phyloP scores from a whole-genome alignment of 2,888 invertebrate species.

The Pycnomerus fuliginosus region DNA sequence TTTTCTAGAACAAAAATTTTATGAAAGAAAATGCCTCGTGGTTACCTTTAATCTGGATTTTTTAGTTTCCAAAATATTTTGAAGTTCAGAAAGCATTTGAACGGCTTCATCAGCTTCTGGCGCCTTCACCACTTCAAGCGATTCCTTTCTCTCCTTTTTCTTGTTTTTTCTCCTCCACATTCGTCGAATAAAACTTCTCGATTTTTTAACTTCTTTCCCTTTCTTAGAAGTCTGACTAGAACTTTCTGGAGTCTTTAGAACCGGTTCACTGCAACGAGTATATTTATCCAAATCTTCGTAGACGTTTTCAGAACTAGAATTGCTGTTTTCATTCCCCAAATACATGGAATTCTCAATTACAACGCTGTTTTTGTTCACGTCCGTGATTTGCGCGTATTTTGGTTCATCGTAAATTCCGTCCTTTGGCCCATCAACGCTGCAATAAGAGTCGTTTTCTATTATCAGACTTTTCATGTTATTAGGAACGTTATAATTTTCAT shows the following conservation, averaged over 20 bases:
- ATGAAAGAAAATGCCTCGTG: no score
- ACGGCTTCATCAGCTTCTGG: constrained; percentile 26
- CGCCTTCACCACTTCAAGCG: no score
- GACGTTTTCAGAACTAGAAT: constrained; percentile 17
- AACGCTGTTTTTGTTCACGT: constrained; percentile 31
- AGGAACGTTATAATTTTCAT: constrained; percentile 25
- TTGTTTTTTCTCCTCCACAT: constrained; percentile 38
- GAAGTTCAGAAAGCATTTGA: constrained; percentile 40
- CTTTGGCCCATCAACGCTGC: constrained; percentile 16
- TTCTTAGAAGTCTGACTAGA: constrained; percentile 24
- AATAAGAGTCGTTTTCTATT: constrained; percentile 35
- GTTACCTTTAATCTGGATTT: constrained; percentile 34
- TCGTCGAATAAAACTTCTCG: constrained; percentile 37
- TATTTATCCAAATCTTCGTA: constrained; percentile 29
- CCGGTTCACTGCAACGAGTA: constrained; percentile 14
- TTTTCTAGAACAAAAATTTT: background rate
- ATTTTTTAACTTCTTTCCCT: constrained; percentile 29
- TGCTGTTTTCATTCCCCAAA: background rate
- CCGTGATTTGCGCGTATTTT: constrained; percentile 11
- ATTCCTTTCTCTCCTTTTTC: constrained; percentile 23
- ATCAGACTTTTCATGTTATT: constrained; percentile 15
- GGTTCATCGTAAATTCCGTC: constrained; percentile 25
- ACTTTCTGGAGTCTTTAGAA: constrained; percentile 20
- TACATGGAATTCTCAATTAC: constrained; percentile 20
- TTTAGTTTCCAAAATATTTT: constrained; percentile 40